Evolutionary conservation across 1,140 invertebrate species (phyloP).

Genomic region (Drosophila mayri): DNA sequence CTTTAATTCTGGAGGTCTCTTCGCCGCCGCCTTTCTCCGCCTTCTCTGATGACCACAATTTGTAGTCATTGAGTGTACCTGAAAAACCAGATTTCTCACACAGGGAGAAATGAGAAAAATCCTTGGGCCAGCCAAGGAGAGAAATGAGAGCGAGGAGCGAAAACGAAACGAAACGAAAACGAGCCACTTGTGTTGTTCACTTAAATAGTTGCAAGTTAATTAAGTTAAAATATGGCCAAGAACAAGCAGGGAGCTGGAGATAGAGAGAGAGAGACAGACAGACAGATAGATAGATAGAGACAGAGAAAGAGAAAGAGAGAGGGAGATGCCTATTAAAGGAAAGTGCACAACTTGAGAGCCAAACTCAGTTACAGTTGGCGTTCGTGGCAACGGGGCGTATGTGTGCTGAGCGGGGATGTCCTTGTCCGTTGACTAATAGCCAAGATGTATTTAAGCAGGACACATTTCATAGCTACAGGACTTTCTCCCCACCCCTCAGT

Average conservation of each 20-base stretch:
- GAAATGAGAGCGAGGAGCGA: slow-evolving; percentile 2
- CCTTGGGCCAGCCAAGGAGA: slow-evolving; percentile 9
- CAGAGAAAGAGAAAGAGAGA: not conserved
- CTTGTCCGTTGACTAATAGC: slow-evolving; percentile 51
- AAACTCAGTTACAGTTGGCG: slow-evolving; percentile 36
- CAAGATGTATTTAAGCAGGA: slow-evolving; percentile 38
- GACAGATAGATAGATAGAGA: not conserved
- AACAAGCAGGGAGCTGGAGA: not conserved
- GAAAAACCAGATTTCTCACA: slow-evolving; percentile 52
- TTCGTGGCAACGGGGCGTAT: slow-evolving; percentile 26
- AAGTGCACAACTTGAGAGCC: slow-evolving; percentile 58
- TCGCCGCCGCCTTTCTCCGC: not conserved
- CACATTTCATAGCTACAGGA: slow-evolving; percentile 34
- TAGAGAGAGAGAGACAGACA: not conserved
- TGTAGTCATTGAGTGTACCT: slow-evolving; percentile 70
- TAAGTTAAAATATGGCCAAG: slow-evolving; percentile 71
- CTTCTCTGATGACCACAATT: slow-evolving; percentile 65
- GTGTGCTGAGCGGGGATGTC: slow-evolving; percentile 16
- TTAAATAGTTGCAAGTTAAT: slow-evolving; percentile 77
- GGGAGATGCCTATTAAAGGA: slow-evolving; percentile 47
- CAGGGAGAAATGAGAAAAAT: slow-evolving; percentile 35
- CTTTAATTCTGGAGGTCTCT: slow-evolving; percentile 33
- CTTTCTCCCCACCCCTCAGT: not conserved
- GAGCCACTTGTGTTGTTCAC: slow-evolving; percentile 70
- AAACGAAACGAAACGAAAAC: slow-evolving; percentile 34